Evolutionary conservation across 30 jellyfish, hydroid and myxozoan genomes (phyloP).

Genomic region (Cassiopea andromeda): DNA sequence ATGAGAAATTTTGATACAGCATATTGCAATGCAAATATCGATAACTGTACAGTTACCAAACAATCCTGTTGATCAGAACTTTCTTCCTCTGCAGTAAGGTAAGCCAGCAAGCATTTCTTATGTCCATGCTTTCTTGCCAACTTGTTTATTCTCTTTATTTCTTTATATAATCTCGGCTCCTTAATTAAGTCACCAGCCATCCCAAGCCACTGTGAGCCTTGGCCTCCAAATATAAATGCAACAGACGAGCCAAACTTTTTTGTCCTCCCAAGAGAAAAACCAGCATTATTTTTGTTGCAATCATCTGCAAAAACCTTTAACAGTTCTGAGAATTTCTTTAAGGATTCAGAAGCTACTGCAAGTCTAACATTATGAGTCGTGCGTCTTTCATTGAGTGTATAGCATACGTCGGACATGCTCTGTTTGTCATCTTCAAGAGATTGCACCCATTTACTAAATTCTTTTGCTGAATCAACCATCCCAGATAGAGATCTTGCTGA

Average conservation of each 20-base stretch:
- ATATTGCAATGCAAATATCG: conserved; percentile 70
- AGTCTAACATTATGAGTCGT: conserved; percentile 59
- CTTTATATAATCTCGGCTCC: conserved; percentile 1
- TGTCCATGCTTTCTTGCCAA: conserved; percentile 53
- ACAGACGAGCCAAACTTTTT: conserved; percentile 26
- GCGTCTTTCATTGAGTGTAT: conserved; percentile 56
- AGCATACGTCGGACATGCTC: conserved; percentile 22
- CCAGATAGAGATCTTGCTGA: conserved; percentile 67
- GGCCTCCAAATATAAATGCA: conserved; percentile 77
- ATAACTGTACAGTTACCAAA: conserved; percentile 69
- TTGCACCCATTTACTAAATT: conserved; percentile 49
- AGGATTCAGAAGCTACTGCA: conserved; percentile 35
- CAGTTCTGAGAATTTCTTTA: conserved; percentile 19
- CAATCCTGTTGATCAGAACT: conserved; percentile 23
- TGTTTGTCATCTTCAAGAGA: conserved; percentile 47
- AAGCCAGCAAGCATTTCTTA: conserved; percentile 43
- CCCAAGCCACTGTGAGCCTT: conserved; percentile 86
- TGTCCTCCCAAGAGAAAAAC: conserved; percentile 35
- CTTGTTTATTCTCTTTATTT: conserved; percentile 28
- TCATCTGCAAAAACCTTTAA: conserved; percentile 33
- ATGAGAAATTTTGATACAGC: conserved; percentile 60
- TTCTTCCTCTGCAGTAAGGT: conserved; percentile 35
- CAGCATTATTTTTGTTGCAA: conserved; percentile 1
- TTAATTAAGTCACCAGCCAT: conserved; percentile 73
- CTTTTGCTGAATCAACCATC: conserved; percentile 30